phyloP scores from a whole-genome alignment of 92 coral and sea anemone species.

The Parazoanthus darwini region DNA sequence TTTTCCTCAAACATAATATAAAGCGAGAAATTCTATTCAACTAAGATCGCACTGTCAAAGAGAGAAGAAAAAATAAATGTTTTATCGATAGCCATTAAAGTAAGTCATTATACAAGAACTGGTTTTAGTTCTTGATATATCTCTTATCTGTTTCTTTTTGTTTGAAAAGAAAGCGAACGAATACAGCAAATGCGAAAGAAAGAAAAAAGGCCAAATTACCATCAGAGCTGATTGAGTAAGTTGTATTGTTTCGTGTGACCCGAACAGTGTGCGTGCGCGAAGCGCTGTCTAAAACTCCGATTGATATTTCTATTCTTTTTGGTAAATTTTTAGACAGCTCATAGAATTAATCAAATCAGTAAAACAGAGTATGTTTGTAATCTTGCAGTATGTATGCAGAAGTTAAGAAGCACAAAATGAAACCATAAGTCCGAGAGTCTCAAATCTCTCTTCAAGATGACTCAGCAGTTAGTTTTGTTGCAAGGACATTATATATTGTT shows the following conservation, averaged over 20 bases:
- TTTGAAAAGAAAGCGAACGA: neutral
- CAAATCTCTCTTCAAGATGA: too few relatives aligned
- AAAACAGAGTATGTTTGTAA: neutral
- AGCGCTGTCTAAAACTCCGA: neutral
- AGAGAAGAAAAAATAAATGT: constrained; percentile 23
- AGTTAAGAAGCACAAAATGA: neutral
- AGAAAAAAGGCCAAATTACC: constrained; percentile 21
- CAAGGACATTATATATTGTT: constrained; percentile 11
- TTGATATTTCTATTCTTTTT: constrained; percentile 10
- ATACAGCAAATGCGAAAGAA: neutral
- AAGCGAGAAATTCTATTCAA: constrained; percentile 16
- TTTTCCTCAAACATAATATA: neutral
- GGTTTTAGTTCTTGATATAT: constrained; percentile 12
- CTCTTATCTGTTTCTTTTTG: constrained; percentile 14
- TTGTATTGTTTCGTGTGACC: constrained; percentile 26
- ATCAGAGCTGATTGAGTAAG: constrained; percentile 16
- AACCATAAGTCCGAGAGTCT: too few relatives aligned
- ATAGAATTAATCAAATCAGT: neutral
- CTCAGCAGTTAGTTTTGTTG: neutral
- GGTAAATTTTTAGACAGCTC: constrained; percentile 12
- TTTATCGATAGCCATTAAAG: neutral
- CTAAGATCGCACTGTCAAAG: constrained; percentile 7
- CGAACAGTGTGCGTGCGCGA: constrained; percentile 19
- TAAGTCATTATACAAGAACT: constrained; percentile 6
- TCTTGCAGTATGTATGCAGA: neutral